Evolutionary conservation across 2,888 invertebrate species (phyloP).

Genomic region (Lycophotia porphyrea): DNA sequence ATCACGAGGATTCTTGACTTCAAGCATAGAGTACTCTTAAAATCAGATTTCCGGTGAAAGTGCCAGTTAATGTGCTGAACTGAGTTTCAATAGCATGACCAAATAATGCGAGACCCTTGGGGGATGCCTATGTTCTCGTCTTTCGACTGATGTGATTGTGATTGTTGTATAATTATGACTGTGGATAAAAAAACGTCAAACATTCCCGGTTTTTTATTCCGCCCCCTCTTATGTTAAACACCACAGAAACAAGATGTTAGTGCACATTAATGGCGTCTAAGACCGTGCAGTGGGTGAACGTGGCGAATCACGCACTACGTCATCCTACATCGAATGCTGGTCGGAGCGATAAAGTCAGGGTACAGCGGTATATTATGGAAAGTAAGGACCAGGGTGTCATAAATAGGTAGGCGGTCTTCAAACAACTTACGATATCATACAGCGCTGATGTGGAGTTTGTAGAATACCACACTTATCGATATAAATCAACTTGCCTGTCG

Average conservation of each 20-base stretch:
- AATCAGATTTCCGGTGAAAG: background rate
- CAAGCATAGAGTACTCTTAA: background rate
- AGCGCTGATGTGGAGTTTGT: background rate
- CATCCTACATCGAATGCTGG: slow-evolving; percentile 19
- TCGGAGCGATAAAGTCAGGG: slow-evolving; percentile 30
- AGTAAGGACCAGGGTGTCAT: slow-evolving; percentile 19
- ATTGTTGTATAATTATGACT: too few relatives aligned
- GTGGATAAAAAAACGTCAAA: background rate
- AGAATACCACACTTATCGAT: background rate
- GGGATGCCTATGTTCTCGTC: too few relatives aligned
- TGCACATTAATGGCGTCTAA: slow-evolving; percentile 53
- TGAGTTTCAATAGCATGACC: background rate
- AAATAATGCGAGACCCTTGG: too few relatives aligned
- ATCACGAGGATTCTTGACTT: background rate
- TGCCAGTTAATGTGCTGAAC: background rate
- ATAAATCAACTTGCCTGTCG: background rate
- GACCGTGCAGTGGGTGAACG: slow-evolving; percentile 23
- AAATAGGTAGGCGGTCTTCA: background rate
- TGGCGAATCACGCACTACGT: slow-evolving; percentile 35
- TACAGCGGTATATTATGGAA: slow-evolving; percentile 8
- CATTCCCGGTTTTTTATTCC: background rate
- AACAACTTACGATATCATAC: background rate
- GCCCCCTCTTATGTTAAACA: background rate
- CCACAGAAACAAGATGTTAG: slow-evolving; percentile 41
- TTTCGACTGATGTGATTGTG: too few relatives aligned